Evolutionary conservation across 2,888 invertebrate genomes (phyloP).

Genomic region (Drosophila trichaetosa): DNA sequence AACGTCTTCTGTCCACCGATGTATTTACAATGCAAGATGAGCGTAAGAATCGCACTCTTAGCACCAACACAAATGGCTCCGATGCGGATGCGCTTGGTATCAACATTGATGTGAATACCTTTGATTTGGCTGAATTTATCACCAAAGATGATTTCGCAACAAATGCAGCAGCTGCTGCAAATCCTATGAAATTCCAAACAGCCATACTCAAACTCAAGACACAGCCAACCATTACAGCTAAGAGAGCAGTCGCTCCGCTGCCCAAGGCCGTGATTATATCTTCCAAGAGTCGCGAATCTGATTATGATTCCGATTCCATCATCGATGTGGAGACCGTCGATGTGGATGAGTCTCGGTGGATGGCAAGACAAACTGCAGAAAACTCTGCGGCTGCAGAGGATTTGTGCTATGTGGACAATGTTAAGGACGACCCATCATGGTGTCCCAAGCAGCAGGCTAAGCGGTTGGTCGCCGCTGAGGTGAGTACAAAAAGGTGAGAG

Average conservation of each 20-base stretch:
- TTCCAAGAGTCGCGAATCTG: slow-evolving; percentile 63
- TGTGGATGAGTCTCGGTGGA: slow-evolving; percentile 64
- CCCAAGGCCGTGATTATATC: slow-evolving; percentile 30
- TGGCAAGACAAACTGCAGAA: slow-evolving; percentile 8
- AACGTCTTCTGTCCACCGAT: slow-evolving; percentile 17
- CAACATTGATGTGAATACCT: slow-evolving; percentile 81
- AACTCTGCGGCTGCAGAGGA: slow-evolving; percentile 41
- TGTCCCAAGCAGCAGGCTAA: slow-evolving; percentile 68
- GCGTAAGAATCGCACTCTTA: slow-evolving; percentile 73
- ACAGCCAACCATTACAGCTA: background rate
- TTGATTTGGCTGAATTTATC: slow-evolving; percentile 84
- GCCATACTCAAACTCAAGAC: slow-evolving; percentile 2
- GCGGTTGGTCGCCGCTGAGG: slow-evolving; percentile 65
- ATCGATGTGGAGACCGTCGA: slow-evolving; percentile 84
- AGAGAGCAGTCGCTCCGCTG: slow-evolving; percentile 1
- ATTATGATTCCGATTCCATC: slow-evolving; percentile 83
- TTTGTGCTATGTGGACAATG: slow-evolving; percentile 78
- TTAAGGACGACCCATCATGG: slow-evolving; percentile 83
- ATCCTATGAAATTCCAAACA: slow-evolving; percentile 4
- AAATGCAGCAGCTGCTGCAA: slow-evolving; percentile 5
- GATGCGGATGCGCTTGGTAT: slow-evolving; percentile 79
- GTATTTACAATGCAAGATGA: slow-evolving; percentile 17
- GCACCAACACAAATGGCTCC: slow-evolving; percentile 75
- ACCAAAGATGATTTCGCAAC: slow-evolving; percentile 83
- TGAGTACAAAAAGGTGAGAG: slow-evolving; percentile 45